Evolutionary conservation across 2,113 vertebrate species (phyloP).

Genomic region (Orthonyx spaldingii): DNA sequence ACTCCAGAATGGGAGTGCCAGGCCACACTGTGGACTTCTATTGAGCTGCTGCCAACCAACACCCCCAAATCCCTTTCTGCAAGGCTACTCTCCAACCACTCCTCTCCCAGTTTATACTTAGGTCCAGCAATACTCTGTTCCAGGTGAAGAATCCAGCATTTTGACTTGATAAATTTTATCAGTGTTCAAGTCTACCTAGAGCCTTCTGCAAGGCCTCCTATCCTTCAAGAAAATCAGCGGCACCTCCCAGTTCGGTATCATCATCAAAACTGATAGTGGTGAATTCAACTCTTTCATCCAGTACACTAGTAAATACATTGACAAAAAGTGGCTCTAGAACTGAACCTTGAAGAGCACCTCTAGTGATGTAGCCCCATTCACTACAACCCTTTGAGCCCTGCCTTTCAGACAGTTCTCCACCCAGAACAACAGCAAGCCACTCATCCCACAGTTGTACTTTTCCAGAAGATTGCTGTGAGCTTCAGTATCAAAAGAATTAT

Average conservation of each 20-base stretch:
- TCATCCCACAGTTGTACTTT: not conserved
- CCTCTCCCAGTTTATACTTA: not conserved
- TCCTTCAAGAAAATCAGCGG: not conserved
- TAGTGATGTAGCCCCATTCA: not conserved
- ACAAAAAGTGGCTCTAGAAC: not conserved
- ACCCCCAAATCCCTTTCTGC: not conserved
- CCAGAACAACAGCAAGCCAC: fast-evolving
- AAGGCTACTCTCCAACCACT: not conserved
- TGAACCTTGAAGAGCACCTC: not conserved
- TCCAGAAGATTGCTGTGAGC: not conserved
- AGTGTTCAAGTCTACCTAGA: not conserved
- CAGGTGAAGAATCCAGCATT: not conserved
- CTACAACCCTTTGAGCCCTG: not conserved
- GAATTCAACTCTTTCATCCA: not conserved
- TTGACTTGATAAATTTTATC: not conserved
- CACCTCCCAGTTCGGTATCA: not conserved
- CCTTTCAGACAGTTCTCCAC: not conserved
- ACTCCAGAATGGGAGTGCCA: not conserved
- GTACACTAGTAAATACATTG: not conserved
- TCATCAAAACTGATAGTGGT: not conserved
- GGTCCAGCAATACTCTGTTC: not conserved
- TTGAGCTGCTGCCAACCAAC: not conserved
- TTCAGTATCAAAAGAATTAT: not conserved
- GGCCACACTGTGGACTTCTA: not conserved
- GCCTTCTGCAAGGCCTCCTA: not conserved